A percentile compares a stretch with the other conserved stretches of the same genome.
Conservation (phyloP, 1,140 invertebrate genomes). For the Triops cancriformis region DNA sequence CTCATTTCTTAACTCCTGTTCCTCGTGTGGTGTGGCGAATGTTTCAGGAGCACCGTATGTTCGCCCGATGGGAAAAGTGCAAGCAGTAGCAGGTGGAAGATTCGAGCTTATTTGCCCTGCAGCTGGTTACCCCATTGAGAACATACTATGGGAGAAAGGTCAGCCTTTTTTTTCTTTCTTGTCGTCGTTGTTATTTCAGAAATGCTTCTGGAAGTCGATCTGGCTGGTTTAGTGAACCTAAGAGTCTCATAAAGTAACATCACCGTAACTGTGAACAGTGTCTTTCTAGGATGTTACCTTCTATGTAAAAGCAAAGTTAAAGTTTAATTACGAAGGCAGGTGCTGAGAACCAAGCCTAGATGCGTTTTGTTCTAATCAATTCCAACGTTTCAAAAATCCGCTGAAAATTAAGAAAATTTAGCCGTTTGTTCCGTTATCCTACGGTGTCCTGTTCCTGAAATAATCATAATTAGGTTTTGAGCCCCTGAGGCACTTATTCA, state of each 20-base stretch:
- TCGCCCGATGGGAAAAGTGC: slow-evolving; percentile 80
- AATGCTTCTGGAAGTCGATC: not conserved
- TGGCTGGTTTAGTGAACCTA: too few relatives aligned
- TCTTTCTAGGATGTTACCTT: too few relatives aligned
- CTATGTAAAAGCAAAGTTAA: too few relatives aligned
- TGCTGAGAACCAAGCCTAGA: too few relatives aligned
- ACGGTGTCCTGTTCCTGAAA: not conserved
- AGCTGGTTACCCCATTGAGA: slow-evolving; percentile 81
- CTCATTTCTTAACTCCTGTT: slow-evolving; percentile 12
- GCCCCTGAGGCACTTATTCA: not conserved
- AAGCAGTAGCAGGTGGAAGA: slow-evolving; percentile 75
- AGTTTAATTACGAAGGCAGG: too few relatives aligned
- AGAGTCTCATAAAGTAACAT: too few relatives aligned
- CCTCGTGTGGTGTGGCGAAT: not conserved
- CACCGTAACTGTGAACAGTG: too few relatives aligned
- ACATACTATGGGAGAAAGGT: slow-evolving; percentile 83
- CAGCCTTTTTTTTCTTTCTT: slow-evolving; percentile 34
- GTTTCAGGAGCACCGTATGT: slow-evolving; percentile 73
- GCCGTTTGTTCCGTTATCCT: not conserved
- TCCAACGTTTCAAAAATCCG: not conserved
- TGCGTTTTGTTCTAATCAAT: not conserved
- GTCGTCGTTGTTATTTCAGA: not conserved
- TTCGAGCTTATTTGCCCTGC: slow-evolving; percentile 84
- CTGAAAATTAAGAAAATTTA: not conserved
- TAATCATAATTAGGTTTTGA: not conserved